Conservation (phyloP, 2,113 vertebrate genomes). For the Strigops habroptila region DNA sequence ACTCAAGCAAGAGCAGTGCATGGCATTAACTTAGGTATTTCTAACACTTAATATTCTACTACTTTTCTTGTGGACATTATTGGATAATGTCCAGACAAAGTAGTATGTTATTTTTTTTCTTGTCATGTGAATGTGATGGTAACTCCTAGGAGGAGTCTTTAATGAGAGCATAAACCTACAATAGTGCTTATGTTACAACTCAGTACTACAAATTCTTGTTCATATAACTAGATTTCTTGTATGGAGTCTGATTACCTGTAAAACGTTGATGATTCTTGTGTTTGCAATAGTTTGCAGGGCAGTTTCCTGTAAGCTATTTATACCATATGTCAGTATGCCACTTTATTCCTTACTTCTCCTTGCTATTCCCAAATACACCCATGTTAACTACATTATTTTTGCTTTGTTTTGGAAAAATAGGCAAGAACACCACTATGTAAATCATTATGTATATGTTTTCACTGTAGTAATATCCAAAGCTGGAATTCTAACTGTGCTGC, state of each 20-base stretch:
- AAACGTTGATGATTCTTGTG: neutral
- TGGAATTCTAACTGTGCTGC: conserved; percentile 1
- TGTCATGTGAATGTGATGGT: conserved; percentile 21
- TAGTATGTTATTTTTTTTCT: conserved; percentile 6
- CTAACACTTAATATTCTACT: conserved; percentile 18
- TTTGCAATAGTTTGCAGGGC: neutral
- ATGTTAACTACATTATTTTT: conserved; percentile 2
- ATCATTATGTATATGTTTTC: neutral
- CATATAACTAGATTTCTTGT: neutral
- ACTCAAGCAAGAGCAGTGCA: neutral
- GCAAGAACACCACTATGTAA: neutral
- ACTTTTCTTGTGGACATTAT: neutral
- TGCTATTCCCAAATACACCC: neutral
- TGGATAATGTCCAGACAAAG: conserved; percentile 45
- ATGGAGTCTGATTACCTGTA: neutral
- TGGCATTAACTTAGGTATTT: neutral
- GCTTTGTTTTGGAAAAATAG: conserved; percentile 5
- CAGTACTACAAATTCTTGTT: neutral
- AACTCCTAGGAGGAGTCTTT: conserved; percentile 33
- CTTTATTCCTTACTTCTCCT: neutral
- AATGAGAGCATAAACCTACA: conserved; percentile 5
- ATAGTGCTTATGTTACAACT: neutral
- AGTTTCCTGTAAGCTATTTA: neutral
- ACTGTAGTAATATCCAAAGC: neutral
- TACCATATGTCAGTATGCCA: neutral